A percentile compares a stretch with the other conserved stretches of the same genome.
These are phyloP conservation scores for Ditula angustiorana DNA, from an alignment of 2,888 invertebrate genomes.

Conservation along the genomic window DNA sequence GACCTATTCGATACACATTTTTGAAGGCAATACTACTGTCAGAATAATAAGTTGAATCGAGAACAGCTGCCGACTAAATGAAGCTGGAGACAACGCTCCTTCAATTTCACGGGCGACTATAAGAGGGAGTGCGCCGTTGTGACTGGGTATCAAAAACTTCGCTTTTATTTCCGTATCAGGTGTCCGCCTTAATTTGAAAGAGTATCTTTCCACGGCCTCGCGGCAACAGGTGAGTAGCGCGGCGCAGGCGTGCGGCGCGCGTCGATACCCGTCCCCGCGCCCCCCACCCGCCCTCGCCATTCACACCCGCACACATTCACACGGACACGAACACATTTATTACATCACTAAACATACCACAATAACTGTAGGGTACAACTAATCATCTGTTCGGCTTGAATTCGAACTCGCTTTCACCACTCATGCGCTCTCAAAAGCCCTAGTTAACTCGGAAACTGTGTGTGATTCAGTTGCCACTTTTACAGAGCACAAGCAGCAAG, in stretches of 20 bases:
- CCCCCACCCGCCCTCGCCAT: conserved; percentile 64
- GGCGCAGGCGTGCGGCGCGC: conserved; percentile 79
- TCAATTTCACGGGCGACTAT: conserved; percentile 12
- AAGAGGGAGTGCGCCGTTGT: conserved; percentile 1
- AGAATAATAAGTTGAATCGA: background rate
- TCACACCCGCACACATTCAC: conserved; percentile 73
- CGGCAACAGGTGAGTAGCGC: conserved; percentile 80
- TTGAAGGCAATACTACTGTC: background rate
- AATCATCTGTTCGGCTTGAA: conserved; percentile 8
- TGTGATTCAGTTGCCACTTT: background rate
- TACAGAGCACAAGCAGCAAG: background rate
- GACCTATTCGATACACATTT: background rate
- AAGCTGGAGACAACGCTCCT: background rate
- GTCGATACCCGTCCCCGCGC: conserved; percentile 75
- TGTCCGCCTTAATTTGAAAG: conserved; percentile 80
- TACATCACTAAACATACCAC: conserved; percentile 38
- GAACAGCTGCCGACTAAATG: background rate
- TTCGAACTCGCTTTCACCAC: background rate
- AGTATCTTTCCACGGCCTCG: conserved; percentile 82
- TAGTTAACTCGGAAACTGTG: background rate
- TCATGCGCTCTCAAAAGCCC: background rate
- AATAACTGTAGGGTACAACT: background rate
- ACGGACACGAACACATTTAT: conserved; percentile 44
- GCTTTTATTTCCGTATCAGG: conserved; percentile 79
- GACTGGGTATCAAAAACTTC: conserved; percentile 56